Conservation (phyloP, 2,888 invertebrate species). For the Lymantria dispar region DNA sequence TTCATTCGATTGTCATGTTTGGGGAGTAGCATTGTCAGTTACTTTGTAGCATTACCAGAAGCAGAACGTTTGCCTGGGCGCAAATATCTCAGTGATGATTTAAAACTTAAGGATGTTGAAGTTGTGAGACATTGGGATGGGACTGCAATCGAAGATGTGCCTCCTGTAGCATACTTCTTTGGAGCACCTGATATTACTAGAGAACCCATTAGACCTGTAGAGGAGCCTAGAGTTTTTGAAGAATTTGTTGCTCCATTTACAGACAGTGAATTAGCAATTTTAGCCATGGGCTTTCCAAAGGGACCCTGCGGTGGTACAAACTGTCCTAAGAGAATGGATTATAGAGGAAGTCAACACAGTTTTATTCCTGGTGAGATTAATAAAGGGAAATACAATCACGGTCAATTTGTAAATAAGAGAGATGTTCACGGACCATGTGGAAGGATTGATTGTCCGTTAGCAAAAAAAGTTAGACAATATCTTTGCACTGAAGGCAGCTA, state of each 20-base stretch:
- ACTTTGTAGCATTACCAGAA: constrained; percentile 68
- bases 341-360: constrained; percentile 70
- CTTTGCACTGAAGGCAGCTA: constrained; percentile 67
- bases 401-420: constrained; percentile 70
- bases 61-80: constrained; percentile 73
- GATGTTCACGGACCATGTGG: constrained; percentile 77
- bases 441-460: constrained; percentile 71
- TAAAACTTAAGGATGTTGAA: constrained; percentile 69
- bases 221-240: constrained; percentile 55
- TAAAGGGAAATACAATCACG: constrained; percentile 70
- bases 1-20: constrained; percentile 64
- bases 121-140: constrained; percentile 76
- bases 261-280: constrained; percentile 62
- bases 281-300: constrained; percentile 77
- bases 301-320: constrained; percentile 78
- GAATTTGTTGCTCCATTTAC: constrained; percentile 71
- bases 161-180: constrained; percentile 70
- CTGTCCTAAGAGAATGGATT: constrained; percentile 71
- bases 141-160: constrained; percentile 61
- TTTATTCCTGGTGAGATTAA: constrained; percentile 66
- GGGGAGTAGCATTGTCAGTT: constrained; percentile 64
- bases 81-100: constrained; percentile 66
- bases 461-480: constrained; percentile 64
- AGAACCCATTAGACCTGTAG: constrained; percentile 59
- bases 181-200: constrained; percentile 69